Percentiles rank a stretch among this genome's conserved stretches.
Evolutionary conservation across 2,113 vertebrate species (phyloP).

Genomic region (Elanus axillaris): DNA sequence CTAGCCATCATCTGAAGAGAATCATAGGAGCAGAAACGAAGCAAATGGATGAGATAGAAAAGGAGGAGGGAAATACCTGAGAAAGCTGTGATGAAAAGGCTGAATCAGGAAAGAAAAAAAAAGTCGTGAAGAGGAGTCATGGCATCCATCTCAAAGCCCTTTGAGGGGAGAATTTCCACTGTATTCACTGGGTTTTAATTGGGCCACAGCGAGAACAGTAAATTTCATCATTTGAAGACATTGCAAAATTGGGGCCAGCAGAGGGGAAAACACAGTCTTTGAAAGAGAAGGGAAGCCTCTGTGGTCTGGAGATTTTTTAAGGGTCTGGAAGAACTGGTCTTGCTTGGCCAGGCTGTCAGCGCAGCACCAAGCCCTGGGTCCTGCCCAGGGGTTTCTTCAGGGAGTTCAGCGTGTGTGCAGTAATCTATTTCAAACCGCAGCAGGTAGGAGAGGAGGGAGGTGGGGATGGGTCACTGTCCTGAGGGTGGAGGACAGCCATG

Average conservation of each 20-base stretch:
- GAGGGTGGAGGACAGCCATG: not conserved
- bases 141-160: not conserved
- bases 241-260: not conserved
- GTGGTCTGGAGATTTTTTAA: not conserved
- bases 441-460: not conserved
- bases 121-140: not conserved
- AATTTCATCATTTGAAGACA: not conserved
- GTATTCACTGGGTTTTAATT: not conserved
- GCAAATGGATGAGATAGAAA: not conserved
- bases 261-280: not conserved
- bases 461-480: not conserved
- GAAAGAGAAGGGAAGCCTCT: not conserved
- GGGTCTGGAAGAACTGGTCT: not conserved
- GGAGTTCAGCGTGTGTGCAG: accelerated
- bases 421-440: not conserved
- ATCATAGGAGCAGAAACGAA: not conserved
- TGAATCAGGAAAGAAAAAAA: not conserved
- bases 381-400: not conserved
- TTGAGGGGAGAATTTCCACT: not conserved
- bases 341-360: not conserved
- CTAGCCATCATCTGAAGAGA: not conserved
- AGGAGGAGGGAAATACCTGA: not conserved
- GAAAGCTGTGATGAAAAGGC: not conserved
- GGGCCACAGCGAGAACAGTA: not conserved
- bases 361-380: not conserved